Evolutionary conservation across 1,140 invertebrate genomes (phyloP), one percentile per base, ranked within the genome.

Genomic region (Drosophila baimaii): DNA sequence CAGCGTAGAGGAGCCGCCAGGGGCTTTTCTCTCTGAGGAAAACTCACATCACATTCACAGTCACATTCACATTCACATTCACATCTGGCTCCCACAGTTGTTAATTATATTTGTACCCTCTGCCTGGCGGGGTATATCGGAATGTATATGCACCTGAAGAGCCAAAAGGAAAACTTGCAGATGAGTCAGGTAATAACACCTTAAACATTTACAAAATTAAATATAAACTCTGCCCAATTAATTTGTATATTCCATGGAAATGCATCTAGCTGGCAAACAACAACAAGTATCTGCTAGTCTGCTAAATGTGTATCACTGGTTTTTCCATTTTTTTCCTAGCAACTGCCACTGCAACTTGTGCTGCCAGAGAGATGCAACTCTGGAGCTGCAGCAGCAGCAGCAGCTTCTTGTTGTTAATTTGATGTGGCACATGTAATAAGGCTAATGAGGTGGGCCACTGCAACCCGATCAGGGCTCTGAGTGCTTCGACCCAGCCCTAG

Each of bases 351-450:
- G 52, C 31, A 3, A 35, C 35, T 43, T 57, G n/a, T n/a, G n/a
- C n/a, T n/a, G n/a, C n/a, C n/a, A n/a, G n/a, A n/a, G n/a, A n/a
- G n/a, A n/a, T n/a, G n/a, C n/a, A n/a, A n/a, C n/a, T n/a, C 52
- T 46, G 56, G 13, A 13, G 43, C 58, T 35, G 55, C 63, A 55
- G 63, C 61, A 63, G 64, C 63, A 19, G 70, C 46, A 33, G 41
- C 71, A 56, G 52, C 56, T 75, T 29, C 65, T 64, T 23, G 47
- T 74, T 72, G 61, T 83, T 85, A 83, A 83, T 84, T 76, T 68
- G 81, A 83, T 84, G 77, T 83, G 77, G 44, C 81, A 72, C 59
- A 71, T 84, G 71, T 85, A 83, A 83, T 80, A 73, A 81, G 81
- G 66, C 77, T 83, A 83, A 83, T 81, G 66, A 81, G 70, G 73